Conservation (phyloP, 2,888 invertebrate species). For the Cyclophora punctaria region DNA sequence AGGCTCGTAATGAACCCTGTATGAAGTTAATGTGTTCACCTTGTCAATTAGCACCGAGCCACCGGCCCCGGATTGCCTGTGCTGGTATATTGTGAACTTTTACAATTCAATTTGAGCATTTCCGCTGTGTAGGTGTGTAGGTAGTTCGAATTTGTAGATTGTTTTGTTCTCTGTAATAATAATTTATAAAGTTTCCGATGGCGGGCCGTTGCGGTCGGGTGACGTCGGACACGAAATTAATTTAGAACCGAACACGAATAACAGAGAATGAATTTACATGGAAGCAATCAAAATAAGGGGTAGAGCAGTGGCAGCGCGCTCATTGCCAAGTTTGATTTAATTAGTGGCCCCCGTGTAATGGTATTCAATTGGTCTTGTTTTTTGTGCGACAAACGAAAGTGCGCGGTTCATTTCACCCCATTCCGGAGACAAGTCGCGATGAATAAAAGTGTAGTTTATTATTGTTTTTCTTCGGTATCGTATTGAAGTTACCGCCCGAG, state of each 20-base stretch:
- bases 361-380: constrained; percentile 37
- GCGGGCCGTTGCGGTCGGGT: constrained; percentile 40
- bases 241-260: constrained; percentile 53
- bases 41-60: constrained; percentile 13
- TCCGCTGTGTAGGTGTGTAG: constrained; percentile 16
- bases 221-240: constrained; percentile 50
- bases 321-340: constrained; percentile 52
- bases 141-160: constrained; percentile 47
- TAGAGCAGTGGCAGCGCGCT: constrained; percentile 36
- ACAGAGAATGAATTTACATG: constrained; percentile 52
- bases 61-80: constrained; percentile 25
- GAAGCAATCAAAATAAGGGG: constrained; percentile 59
- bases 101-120: constrained; percentile 44
- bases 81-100: constrained; percentile 38
- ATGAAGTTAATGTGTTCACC: constrained; percentile 10
- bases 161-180: constrained; percentile 53
- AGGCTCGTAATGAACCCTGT: constrained; percentile 10
- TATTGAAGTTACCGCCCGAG: constrained; percentile 8
- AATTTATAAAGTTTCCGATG: constrained; percentile 57
- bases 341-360: constrained; percentile 45
- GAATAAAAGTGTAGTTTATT: constrained; percentile 14
- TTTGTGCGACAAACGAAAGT: constrained; percentile 30
- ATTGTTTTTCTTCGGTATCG: constrained; percentile 12
- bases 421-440: constrained; percentile 6
- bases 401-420: constrained; percentile 14